These are phyloP conservation scores for Dasyurus viverrinus DNA, from an alignment of 2,113 vertebrate genomes.

Conservation along the genomic window DNA sequence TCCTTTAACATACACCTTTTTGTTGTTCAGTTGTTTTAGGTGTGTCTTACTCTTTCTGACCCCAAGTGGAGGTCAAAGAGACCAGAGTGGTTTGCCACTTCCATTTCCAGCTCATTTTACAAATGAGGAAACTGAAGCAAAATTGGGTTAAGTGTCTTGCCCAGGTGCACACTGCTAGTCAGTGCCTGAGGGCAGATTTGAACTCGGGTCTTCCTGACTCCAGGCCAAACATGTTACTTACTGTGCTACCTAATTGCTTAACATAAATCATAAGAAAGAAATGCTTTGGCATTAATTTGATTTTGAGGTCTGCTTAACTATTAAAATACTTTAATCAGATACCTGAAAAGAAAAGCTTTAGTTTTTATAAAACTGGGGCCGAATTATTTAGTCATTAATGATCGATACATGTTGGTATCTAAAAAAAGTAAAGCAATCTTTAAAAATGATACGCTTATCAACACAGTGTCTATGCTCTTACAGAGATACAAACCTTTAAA, in stretches of 20 bases:
- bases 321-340: background rate
- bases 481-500: slow-evolving; percentile 79
- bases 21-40: background rate
- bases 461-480: background rate
- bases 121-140: background rate
- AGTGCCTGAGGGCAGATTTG: background rate
- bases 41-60: background rate
- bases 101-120: background rate
- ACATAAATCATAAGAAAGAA: background rate
- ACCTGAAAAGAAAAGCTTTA: background rate
- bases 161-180: background rate
- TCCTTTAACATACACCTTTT: background rate
- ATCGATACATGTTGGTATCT: background rate
- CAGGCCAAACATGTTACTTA: too few species aligned
- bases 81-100: background rate
- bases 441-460: background rate
- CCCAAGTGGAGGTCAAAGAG: background rate
- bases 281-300: background rate
- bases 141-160: background rate
- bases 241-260: background rate
- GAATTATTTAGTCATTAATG: background rate
- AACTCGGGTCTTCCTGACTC: background rate
- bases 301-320: background rate
- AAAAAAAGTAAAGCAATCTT: background rate
- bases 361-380: background rate